Conservation (phyloP, 2,797 vertebrate species). For the Mycteria americana region DNA sequence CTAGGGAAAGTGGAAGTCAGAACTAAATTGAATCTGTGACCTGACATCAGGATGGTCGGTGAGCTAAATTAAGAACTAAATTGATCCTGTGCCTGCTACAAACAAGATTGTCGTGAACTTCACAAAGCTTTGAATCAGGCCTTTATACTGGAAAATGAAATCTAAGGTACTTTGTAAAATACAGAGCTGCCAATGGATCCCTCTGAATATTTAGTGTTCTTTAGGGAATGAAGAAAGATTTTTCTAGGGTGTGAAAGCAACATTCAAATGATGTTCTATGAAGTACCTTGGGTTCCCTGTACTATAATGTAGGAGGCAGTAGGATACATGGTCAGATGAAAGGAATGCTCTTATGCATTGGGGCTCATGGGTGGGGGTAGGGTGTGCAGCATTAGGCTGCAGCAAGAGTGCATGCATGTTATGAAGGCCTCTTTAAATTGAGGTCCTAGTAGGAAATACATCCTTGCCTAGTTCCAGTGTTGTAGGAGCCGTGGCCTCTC, state of each 20-base stretch:
- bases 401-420: rapidly evolving
- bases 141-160: constrained; percentile 2
- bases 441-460: background rate
- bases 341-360: background rate
- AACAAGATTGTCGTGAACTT: constrained; percentile 17
- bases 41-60: background rate
- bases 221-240: background rate
- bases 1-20: background rate
- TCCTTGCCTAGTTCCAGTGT: background rate
- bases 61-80: constrained; percentile 34
- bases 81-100: background rate
- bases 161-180: background rate
- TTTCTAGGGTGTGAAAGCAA: background rate
- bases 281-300: background rate
- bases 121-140: background rate
- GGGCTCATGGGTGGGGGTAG: background rate
- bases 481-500: background rate
- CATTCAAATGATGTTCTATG: background rate
- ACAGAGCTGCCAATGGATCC: background rate
- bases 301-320: background rate
- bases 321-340: background rate
- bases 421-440: background rate
- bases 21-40: constrained; percentile 25
- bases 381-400: background rate
- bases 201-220: background rate